Conservation (phyloP, 2,797 vertebrate genomes). For the Rhinoraja longicauda region DNA sequence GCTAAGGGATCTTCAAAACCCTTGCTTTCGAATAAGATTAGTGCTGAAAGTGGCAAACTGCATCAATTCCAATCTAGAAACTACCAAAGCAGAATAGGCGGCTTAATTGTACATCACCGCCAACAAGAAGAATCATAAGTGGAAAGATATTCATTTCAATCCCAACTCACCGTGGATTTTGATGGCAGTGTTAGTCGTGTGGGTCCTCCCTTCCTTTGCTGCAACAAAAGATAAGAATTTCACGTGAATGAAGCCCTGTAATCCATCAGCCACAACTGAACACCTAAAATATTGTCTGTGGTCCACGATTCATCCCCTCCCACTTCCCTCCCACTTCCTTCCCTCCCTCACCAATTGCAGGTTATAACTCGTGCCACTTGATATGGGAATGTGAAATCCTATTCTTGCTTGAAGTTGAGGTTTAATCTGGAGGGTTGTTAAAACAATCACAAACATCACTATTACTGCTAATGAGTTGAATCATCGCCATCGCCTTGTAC, state of each 20-base stretch:
- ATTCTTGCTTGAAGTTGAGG: background rate
- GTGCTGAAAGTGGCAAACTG: background rate
- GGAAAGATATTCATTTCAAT: conserved; percentile 13
- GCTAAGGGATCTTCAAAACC: background rate
- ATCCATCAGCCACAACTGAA: background rate
- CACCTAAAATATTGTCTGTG: background rate
- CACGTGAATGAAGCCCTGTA: background rate
- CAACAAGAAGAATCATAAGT: background rate
- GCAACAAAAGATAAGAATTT: conserved; percentile 46
- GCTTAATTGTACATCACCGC: background rate
- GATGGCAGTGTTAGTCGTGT: conserved; percentile 94
- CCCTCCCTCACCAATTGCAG: background rate
- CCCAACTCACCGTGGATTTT: conserved; percentile 88
- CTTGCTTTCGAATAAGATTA: background rate
- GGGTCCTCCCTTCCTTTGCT: conserved; percentile 99
- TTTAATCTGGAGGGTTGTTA: background rate
- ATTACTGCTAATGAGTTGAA: background rate
- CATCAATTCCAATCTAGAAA: background rate
- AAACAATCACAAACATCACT: background rate
- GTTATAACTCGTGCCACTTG: background rate
- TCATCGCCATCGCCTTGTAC: background rate
- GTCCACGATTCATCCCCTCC: background rate
- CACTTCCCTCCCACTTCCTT: background rate
- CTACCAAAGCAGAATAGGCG: background rate
- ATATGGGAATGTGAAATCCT: background rate